Base-by-base conservation (phyloP, 2,888 invertebrate species). In the Mythimna impura region DNA sequence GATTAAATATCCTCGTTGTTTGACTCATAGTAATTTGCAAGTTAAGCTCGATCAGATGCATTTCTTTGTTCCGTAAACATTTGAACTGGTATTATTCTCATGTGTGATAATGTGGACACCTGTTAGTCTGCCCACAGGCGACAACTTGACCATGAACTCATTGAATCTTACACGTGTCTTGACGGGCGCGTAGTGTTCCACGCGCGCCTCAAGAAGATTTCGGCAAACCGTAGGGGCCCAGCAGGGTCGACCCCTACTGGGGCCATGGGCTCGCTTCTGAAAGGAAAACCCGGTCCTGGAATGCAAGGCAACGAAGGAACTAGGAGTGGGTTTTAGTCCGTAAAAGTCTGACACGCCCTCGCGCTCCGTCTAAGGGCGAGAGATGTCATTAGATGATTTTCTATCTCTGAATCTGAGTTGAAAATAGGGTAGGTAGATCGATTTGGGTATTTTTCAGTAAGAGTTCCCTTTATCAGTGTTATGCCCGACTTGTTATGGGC, bases 391-490 rank as follows among this genome's bases (percentile, higher is more conserved):
- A 30, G 30, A 30, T 30, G 30, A 25, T 25, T n/a, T n/a, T n/a
- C n/a, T n/a, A n/a, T n/a, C n/a, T n/a, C n/a, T n/a, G n/a, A n/a
- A n/a, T n/a, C n/a, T n/a, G n/a, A n/a, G n/a, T n/a, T n/a, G n/a
- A n/a, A n/a, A n/a, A n/a, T n/a, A n/a, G n/a, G n/a, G n/a, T n/a
- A n/a, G n/a, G n/a, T n/a, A n/a, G n/a, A n/a, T n/a, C n/a, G n/a
- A n/a, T 25, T 25, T 25, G 25, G 25, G 25, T 25, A 2, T 25
- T 30, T 30, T 30, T 75, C 64, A 65, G 68, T 66, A 70, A 79
- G 76, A 75, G 75, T 81, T 81, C 72, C 58, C 69, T 83, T 89
- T 90, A 90, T 88, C 90, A 78, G 74, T 66, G 52, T 65, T 73
- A 72, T 66, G 70, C 76, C 36, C 83, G 72, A 70, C 71, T 77